Evolutionary conservation across 2,113 vertebrate species (phyloP), one percentile per base, ranked within the genome.

Genomic region (Thunnus maccoyii): DNA sequence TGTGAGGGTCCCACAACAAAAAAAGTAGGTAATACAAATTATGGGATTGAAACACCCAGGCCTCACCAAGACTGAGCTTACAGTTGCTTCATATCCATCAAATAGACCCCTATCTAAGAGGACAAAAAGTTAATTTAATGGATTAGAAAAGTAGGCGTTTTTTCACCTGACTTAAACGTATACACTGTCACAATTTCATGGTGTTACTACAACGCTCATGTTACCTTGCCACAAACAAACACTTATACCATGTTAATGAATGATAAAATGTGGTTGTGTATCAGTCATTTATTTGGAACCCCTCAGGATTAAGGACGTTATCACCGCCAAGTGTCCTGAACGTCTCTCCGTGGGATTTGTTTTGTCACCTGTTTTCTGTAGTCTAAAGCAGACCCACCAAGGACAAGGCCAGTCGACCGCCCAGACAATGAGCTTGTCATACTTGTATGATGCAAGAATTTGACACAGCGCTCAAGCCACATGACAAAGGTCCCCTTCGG

Each of bases 381-480:
- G 74, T 76, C 65, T 46, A 44, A 65, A 78, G 81, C n/a, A 56
- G 51, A 61, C 46, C 69, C 77, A 67, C 64, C 82, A 78, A 70
- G 84, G 78, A 87, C 79, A 72, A 73, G 11, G 5, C 14, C 18
- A 46, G 61, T 51, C 80, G 72, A 58, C 70, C 47, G 65, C 25
- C 70, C 80, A 89, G 77, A 91, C 72, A 83, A 80, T 80, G 22
- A 47, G 36, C 22, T 44, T 41, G 68, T 91, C 82, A 66, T 46
- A 72, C 54, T 56, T 51, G 76, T 18, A 88, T 91, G 91, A 94
- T 92, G 91, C 93, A 93, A 93, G 87, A 81, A 67, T 74, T 50
- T 88, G 88, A 91, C 70, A 89, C 80, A 88, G 66, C 51, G 50
- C 68, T 77, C 52, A 60, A 57, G 51, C 65, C 56, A 54, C 58